Conservation (phyloP, 2,888 invertebrate species). For the Fabriciana adippe region DNA sequence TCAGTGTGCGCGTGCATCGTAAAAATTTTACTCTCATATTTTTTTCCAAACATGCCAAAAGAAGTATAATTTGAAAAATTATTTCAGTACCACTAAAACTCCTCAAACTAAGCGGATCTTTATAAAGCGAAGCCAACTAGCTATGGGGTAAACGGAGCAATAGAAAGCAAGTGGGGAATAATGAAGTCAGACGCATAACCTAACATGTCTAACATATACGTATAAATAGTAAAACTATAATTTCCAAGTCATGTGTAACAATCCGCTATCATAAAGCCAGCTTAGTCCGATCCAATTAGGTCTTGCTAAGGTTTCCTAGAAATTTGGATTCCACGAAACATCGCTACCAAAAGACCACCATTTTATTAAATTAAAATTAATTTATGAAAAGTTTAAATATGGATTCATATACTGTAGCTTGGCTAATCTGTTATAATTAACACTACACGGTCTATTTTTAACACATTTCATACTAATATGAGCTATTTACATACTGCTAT, state of each 20-base stretch:
- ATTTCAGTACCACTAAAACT: too few relatives aligned
- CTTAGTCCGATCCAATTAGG: conserved; percentile 36
- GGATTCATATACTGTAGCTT: too few relatives aligned
- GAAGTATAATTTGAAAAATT: too few relatives aligned
- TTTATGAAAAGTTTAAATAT: neutral
- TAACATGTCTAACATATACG: neutral
- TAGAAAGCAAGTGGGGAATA: neutral
- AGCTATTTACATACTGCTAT: too few relatives aligned
- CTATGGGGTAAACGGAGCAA: too few relatives aligned
- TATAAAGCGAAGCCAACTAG: too few relatives aligned
- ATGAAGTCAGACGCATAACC: conserved; percentile 5
- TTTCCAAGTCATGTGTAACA: conserved; percentile 23
- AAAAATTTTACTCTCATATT: too few relatives aligned
- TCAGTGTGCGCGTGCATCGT: too few relatives aligned
- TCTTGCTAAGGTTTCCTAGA: conserved; percentile 35
- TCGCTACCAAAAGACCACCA: neutral
- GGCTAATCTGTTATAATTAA: too few relatives aligned
- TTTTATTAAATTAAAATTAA: conserved; percentile 3
- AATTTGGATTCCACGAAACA: conserved; percentile 34
- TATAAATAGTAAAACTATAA: conserved; percentile 16
- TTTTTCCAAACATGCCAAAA: too few relatives aligned
- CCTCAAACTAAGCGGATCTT: too few relatives aligned
- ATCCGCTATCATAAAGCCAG: conserved; percentile 31
- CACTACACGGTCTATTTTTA: neutral
- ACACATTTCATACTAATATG: neutral